Evolutionary conservation across 64 coral and sea anemone species (phyloP).

Genomic region (Catalaphyllia jardinei): DNA sequence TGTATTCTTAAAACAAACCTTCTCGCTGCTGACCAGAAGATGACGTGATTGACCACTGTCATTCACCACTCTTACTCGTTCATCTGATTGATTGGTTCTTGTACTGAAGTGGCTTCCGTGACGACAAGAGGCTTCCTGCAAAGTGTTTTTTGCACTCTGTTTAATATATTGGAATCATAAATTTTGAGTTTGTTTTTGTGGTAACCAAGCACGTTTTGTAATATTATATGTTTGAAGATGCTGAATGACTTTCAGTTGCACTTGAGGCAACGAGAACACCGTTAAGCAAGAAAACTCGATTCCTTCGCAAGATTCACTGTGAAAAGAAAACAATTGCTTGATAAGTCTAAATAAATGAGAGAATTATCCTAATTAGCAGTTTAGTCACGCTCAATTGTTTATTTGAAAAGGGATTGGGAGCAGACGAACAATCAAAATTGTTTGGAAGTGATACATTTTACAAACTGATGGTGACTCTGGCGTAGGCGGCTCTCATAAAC

Average conservation of each 20-base stretch:
- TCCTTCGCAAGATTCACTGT: background rate
- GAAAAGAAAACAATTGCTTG: too few species aligned
- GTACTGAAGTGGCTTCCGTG: constrained; percentile 7
- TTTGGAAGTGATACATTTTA: background rate
- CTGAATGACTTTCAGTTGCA: background rate
- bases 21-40: background rate
- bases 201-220: background rate
- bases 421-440: too few species aligned
- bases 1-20: background rate
- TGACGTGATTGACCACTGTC: constrained; percentile 1
- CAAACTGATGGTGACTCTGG: background rate
- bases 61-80: too few species aligned
- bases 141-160: background rate
- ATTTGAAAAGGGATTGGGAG: too few species aligned
- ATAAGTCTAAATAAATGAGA: too few species aligned
- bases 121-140: background rate
- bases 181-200: constrained; percentile 21
- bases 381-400: too few species aligned
- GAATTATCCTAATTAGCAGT: too few species aligned
- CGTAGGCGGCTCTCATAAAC: background rate
- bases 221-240: background rate
- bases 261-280: background rate
- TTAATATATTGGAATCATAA: constrained; percentile 21
- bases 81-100: background rate
- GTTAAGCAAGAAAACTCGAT: background rate